Percentiles rank a stretch among this genome's conserved stretches.
phyloP scores from a whole-genome alignment of 2,113 vertebrate species.

The Grammomys dolichurus region DNA sequence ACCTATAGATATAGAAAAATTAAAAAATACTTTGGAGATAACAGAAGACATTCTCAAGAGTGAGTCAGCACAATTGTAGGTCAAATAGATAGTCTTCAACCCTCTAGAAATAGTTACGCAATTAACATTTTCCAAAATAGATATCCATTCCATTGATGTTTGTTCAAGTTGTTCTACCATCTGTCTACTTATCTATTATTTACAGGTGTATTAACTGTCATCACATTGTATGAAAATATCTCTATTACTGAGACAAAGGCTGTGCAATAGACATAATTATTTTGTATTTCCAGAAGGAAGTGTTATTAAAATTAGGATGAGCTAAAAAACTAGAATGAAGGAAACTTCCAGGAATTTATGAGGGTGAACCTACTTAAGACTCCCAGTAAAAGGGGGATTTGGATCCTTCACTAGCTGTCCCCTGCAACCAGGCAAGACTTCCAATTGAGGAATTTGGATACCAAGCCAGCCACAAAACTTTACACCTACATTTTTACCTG shows the following conservation, averaged over 20 bases:
- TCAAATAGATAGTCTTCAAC: background rate
- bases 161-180: constrained; percentile 65
- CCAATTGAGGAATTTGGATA: no score
- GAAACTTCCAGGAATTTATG: no score
- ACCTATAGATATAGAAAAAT: background rate
- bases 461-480: no score
- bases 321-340: no score
- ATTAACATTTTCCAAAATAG: constrained; percentile 52
- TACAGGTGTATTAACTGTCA: background rate
- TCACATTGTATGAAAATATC: background rate
- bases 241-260: background rate
- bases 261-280: background rate
- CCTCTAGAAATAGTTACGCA: background rate
- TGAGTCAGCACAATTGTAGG: constrained; percentile 2
- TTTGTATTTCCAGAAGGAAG: constrained; percentile 15
- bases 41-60: background rate
- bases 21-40: background rate
- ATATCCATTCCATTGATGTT: constrained; percentile 50
- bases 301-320: background rate
- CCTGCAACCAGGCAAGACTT: no score
- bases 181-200: constrained; percentile 58
- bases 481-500: no score
- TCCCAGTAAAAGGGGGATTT: no score
- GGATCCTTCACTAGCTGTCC: no score
- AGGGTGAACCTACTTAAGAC: no score